phyloP scores from a whole-genome alignment of 2,113 vertebrate genomes.

The Platichthys stellatus region DNA sequence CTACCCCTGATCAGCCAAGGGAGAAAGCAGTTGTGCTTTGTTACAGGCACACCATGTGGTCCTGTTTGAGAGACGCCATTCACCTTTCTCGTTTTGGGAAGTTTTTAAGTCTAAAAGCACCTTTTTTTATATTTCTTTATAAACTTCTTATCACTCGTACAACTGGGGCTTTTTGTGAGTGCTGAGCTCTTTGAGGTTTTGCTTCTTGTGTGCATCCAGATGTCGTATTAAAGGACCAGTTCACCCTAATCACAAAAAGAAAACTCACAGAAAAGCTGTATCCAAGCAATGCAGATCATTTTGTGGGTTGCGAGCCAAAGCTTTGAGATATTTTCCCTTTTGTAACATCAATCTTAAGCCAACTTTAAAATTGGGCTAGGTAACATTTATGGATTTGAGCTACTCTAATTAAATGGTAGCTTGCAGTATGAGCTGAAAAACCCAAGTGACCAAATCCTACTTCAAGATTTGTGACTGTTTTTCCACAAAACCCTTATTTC shows the following conservation, averaged over 20 bases:
- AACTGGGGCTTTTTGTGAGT: slow-evolving; percentile 23
- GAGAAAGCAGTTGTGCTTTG: slow-evolving; percentile 80
- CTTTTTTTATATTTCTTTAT: slow-evolving; percentile 52
- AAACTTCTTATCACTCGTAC: slow-evolving; percentile 30
- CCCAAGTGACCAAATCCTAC: no score
- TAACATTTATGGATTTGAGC: no score
- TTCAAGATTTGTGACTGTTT: not conserved
- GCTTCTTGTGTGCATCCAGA: not conserved
- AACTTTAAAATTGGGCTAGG: not conserved
- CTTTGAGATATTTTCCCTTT: not conserved
- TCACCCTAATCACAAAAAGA: slow-evolving; percentile 9
- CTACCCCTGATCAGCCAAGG: slow-evolving; percentile 79
- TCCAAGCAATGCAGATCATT: not conserved
- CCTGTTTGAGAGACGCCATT: slow-evolving; percentile 64
- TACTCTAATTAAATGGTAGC: not conserved
- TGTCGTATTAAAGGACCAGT: slow-evolving; percentile 9
- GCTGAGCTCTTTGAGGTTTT: slow-evolving; percentile 12
- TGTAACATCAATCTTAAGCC: not conserved
- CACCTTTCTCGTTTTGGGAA: slow-evolving; percentile 23
- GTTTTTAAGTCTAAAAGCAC: slow-evolving; percentile 50
- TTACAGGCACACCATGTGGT: slow-evolving; percentile 77
- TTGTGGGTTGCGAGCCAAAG: not conserved
- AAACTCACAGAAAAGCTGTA: not conserved
- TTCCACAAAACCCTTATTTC: not conserved
- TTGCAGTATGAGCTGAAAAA: not conserved